Conservation (phyloP, 2,113 vertebrate species). For the Suncus etruscus region DNA sequence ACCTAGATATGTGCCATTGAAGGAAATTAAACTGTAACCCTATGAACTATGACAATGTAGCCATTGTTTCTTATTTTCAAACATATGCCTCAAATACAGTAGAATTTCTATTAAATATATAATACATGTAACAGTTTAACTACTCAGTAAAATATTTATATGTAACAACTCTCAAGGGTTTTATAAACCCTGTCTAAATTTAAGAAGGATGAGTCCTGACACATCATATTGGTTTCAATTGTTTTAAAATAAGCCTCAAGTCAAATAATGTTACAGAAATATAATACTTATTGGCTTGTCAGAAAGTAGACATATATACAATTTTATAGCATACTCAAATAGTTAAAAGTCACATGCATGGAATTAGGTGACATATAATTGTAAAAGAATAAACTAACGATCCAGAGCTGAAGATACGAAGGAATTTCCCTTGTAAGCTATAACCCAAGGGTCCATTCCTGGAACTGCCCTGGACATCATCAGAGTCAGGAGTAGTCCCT, state of each 20-base stretch:
- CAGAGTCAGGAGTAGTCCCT: too few species aligned
- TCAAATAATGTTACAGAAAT: slow-evolving; percentile 2
- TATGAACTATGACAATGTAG: background rate
- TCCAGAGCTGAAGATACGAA: too few species aligned
- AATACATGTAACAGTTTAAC: background rate
- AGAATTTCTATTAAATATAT: background rate
- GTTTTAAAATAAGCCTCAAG: background rate
- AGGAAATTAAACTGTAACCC: background rate
- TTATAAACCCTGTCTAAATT: too few species aligned
- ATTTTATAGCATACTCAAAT: background rate
- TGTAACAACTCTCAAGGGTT: too few species aligned
- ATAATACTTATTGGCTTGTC: background rate
- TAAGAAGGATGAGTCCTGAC: background rate
- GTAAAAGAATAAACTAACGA: background rate
- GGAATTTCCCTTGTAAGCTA: too few species aligned
- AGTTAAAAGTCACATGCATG: background rate
- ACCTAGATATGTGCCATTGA: background rate
- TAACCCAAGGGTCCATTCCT: too few species aligned
- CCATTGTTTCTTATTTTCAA: background rate
- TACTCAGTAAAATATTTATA: background rate
- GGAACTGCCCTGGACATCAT: too few species aligned
- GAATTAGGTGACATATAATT: background rate
- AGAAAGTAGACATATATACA: background rate
- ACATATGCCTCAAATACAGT: background rate
- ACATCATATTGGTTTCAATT: background rate